Conservation (phyloP, 2,888 invertebrate species). For the Nephrotoma flavescens region DNA sequence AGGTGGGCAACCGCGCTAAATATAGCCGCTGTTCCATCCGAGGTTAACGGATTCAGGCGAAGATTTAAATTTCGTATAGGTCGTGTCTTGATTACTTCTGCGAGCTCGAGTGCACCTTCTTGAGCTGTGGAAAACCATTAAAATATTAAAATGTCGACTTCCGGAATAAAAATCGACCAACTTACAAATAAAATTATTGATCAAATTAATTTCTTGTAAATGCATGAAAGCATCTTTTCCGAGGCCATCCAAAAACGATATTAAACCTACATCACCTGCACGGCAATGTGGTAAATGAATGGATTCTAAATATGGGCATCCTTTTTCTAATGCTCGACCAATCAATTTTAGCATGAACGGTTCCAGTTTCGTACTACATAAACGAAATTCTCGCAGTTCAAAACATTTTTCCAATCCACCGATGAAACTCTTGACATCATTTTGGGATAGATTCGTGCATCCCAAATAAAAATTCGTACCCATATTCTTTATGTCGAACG, state of each 20-base stretch:
- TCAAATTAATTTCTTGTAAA: constrained; percentile 22
- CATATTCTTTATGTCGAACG: constrained; percentile 28
- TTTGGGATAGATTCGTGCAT: constrained; percentile 26
- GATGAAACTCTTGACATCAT: constrained; percentile 22
- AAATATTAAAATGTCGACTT: background rate
- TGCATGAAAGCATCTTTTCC: constrained; percentile 24
- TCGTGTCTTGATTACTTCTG: constrained; percentile 20
- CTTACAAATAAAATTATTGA: constrained; percentile 28
- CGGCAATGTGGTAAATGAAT: constrained; percentile 24
- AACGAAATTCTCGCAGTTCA: constrained; percentile 26
- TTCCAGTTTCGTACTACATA: constrained; percentile 27
- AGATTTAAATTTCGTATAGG: constrained; percentile 21
- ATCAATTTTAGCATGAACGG: constrained; percentile 24
- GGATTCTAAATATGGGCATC: constrained; percentile 23
- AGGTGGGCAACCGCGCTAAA: constrained; percentile 20
- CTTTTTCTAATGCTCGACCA: constrained; percentile 26
- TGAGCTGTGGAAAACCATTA: constrained; percentile 17
- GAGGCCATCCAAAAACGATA: constrained; percentile 23
- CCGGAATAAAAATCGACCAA: background rate
- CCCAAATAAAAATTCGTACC: constrained; percentile 27
- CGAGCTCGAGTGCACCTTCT: constrained; percentile 25
- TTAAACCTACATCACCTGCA: constrained; percentile 26
- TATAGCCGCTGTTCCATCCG: constrained; percentile 28
- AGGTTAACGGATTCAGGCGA: constrained; percentile 28
- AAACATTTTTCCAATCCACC: constrained; percentile 26